Evolutionary conservation across 2,113 vertebrate species (phyloP).

Genomic region (Tetraodon nigroviridis): DNA sequence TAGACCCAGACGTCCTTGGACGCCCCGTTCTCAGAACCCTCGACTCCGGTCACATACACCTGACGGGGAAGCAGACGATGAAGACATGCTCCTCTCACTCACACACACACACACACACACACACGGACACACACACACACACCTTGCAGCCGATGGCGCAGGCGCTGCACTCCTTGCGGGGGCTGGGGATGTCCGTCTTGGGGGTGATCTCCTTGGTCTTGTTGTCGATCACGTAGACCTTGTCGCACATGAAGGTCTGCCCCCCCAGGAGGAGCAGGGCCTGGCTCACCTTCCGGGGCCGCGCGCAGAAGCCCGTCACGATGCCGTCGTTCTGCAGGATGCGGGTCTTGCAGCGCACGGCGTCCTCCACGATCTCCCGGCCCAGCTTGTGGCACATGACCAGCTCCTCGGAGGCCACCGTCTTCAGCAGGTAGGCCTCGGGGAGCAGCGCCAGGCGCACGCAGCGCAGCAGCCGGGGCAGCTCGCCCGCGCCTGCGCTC

Average conservation of each 20-base stretch:
- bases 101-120: too few species aligned
- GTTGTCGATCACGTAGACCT: constrained; percentile 82
- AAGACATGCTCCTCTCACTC: neutral
- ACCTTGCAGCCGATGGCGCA: constrained; percentile 84
- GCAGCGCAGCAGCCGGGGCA: constrained; percentile 76
- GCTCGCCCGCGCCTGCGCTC: constrained; percentile 65
- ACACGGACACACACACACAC: too few species aligned
- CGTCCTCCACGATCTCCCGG: constrained; percentile 79
- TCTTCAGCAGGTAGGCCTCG: constrained; percentile 76
- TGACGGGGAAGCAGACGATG: constrained; percentile 5
- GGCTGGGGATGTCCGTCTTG: constrained; percentile 82
- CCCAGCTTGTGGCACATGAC: constrained; percentile 79
- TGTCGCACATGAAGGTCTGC: constrained; percentile 84
- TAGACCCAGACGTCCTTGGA: constrained; percentile 85
- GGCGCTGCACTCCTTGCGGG: constrained; percentile 82
- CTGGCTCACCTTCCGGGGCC: constrained; percentile 81
- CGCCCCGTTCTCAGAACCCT: constrained; percentile 80
- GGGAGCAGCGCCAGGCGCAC: constrained; percentile 79
- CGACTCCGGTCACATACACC: constrained; percentile 80
- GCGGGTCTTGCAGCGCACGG: constrained; percentile 79
- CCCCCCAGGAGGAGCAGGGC: constrained; percentile 80
- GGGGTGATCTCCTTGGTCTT: constrained; percentile 81
- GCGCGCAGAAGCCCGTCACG: constrained; percentile 79
- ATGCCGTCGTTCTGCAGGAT: constrained; percentile 83
- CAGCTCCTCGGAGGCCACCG: constrained; percentile 75